Base-by-base conservation (phyloP, 1,140 invertebrate genomes). In the Bicyclus anynana region DNA sequence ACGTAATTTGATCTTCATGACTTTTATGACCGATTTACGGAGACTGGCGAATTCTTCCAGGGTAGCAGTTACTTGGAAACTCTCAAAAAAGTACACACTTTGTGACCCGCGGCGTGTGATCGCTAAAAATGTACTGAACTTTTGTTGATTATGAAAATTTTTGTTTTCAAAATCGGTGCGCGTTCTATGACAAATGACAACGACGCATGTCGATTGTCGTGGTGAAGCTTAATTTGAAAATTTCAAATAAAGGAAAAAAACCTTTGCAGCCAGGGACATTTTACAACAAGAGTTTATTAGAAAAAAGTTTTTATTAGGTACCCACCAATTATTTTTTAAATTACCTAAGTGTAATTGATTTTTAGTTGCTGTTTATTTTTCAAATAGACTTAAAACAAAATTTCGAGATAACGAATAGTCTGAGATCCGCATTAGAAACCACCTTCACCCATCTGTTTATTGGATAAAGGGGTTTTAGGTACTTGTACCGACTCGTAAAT, bases 1-100 rank as follows among this genome's bases (percentile, higher is more conserved):
- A 87, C 84, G 84, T 70, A 87, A 68, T 80, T 86, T 87, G 68
- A 87, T 87, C 74, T 87, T 87, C 84, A 87, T 87, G 66, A 87
- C 81, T 80, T 82, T 86, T 53, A 87, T 87, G 70, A 86, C 77
- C 61, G 84, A 87, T 76, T 72, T 87, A 63, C 81, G 74, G 77
- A 85, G 80, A 74, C 75, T 87, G 83, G 69, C 68, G 69, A 73
- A 70, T 73, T 73, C 73, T 58, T 69, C 58, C 53, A 69, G 62
- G 37, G 53, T 74, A 62, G 26, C 44, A 23, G 38, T 21, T 56
- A 59, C 59, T 23, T 17, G 20, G 51, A 56, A 56, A 6, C 10
- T 4, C 12, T 5, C 5, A 17, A n/a, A 44, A 20, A 44, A 20
- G 1, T 20, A 9, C 3, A 44, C 10, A 33, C 5, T 12, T 12